A percentile compares a stretch with the other conserved stretches of the same genome.
phyloP scores from a whole-genome alignment of 2,888 invertebrate genomes.

The Nycteola revayana region DNA sequence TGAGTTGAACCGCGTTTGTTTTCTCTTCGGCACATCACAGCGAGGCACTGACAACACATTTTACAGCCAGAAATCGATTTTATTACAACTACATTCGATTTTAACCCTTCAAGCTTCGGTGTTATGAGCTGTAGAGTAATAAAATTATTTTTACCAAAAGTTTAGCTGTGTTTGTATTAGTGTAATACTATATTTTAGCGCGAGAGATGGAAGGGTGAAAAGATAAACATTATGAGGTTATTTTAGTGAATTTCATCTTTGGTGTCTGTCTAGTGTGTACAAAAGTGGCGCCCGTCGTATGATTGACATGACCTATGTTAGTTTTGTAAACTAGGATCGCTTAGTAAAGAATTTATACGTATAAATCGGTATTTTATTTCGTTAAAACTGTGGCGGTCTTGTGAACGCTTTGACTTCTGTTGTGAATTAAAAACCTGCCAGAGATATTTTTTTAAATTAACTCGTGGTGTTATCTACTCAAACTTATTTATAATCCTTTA shows the following conservation, averaged over 20 bases:
- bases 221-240: conserved; percentile 74
- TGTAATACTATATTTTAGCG: conserved; percentile 79
- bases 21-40: conserved; percentile 77
- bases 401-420: no score
- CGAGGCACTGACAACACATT: conserved; percentile 29
- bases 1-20: conserved; percentile 76
- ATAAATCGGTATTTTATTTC: no score
- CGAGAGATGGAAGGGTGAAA: conserved; percentile 78
- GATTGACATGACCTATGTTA: conserved; percentile 67
- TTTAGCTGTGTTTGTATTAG: conserved; percentile 50
- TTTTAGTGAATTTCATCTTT: conserved; percentile 77
- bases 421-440: no score
- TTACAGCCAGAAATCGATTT: conserved; percentile 50
- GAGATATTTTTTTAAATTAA: no score
- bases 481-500: no score
- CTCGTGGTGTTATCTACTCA: no score
- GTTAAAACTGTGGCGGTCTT: no score
- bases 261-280: conserved; percentile 61
- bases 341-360: conserved; percentile 9
- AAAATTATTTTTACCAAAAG: conserved; percentile 15
- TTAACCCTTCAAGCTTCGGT: conserved; percentile 37
- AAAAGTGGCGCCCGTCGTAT: conserved; percentile 72
- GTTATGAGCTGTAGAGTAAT: conserved; percentile 17
- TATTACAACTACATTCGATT: conserved; percentile 36
- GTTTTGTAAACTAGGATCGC: conserved; percentile 26